These are phyloP conservation scores for Crepidodera aurea DNA, from an alignment of 2,888 invertebrate genomes.

Conservation along the genomic window DNA sequence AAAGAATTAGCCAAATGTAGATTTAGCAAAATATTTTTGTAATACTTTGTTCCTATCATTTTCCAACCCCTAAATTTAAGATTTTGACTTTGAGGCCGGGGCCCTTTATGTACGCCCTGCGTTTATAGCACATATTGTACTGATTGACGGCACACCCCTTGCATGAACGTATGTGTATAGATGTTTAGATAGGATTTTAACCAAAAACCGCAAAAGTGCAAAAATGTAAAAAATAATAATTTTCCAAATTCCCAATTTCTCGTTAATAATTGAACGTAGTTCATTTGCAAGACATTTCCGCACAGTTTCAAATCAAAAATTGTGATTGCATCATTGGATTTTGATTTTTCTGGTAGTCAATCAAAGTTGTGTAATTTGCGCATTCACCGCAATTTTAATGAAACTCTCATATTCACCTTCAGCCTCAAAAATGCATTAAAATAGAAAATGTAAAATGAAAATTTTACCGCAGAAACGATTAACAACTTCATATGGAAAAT, in stretches of 20 bases:
- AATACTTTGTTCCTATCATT: no score
- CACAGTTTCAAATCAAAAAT: slow-evolving; percentile 29
- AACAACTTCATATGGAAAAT: slow-evolving; percentile 45
- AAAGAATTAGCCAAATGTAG: no score
- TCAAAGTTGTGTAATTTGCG: slow-evolving; percentile 54
- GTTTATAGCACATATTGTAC: no score
- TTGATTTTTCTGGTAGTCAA: slow-evolving; percentile 46
- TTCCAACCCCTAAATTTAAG: no score
- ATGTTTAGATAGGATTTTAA: no score
- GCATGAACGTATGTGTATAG: no score
- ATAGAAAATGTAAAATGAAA: slow-evolving; percentile 57
- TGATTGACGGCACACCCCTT: no score
- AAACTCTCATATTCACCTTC: slow-evolving; percentile 54
- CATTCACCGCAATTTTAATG: slow-evolving; percentile 54
- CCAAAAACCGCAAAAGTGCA: not conserved
- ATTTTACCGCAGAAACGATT: slow-evolving; percentile 56
- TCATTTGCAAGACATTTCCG: slow-evolving; percentile 30
- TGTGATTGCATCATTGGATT: slow-evolving; percentile 25
- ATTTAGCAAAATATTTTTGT: no score
- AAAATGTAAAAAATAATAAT: slow-evolving; percentile 5
- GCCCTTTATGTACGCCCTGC: no score
- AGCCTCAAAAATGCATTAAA: slow-evolving; percentile 58
- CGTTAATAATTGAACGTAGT: slow-evolving; percentile 20
- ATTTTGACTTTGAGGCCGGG: no score
- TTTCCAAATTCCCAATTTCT: slow-evolving; percentile 24